Evolutionary conservation across 2,888 invertebrate genomes (phyloP).

Genomic region (Drosophila melanosoma): DNA sequence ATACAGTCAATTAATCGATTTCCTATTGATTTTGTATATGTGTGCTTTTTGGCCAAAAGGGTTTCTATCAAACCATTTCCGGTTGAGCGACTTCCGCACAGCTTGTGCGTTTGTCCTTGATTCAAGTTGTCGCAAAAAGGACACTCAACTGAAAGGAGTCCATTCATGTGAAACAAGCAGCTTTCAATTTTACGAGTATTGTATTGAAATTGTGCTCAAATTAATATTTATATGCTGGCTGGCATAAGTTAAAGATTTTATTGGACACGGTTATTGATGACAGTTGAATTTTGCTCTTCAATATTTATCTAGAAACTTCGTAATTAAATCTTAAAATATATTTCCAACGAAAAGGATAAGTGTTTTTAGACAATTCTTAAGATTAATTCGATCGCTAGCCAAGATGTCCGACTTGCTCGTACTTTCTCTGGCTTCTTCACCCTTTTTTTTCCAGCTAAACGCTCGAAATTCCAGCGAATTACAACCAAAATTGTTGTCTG

Average conservation of each 20-base stretch:
- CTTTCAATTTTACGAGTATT: neutral
- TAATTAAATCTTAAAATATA: neutral
- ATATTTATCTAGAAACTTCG: too few species aligned
- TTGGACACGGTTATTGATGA: neutral
- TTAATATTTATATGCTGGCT: neutral
- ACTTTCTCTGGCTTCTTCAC: neutral
- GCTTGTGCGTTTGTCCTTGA: conserved; percentile 38
- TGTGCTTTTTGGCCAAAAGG: conserved; percentile 45
- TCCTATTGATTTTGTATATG: conserved; percentile 55
- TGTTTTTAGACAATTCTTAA: neutral
- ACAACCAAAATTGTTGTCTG: conserved; percentile 30
- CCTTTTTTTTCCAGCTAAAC: conserved; percentile 54
- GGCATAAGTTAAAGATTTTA: neutral
- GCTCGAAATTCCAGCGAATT: conserved; percentile 43
- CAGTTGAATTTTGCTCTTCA: neutral
- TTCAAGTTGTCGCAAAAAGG: neutral
- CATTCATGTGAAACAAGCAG: conserved; percentile 15
- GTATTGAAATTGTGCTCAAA: neutral
- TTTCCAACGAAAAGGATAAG: neutral
- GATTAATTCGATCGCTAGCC: conserved; percentile 8
- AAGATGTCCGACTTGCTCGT: neutral
- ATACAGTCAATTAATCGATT: conserved; percentile 73
- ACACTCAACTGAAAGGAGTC: neutral
- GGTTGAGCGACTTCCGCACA: conserved; percentile 49
- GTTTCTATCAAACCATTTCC: conserved; percentile 62